phyloP scores from a whole-genome alignment of 2,113 vertebrate species.

The Ellobius talpinus region DNA sequence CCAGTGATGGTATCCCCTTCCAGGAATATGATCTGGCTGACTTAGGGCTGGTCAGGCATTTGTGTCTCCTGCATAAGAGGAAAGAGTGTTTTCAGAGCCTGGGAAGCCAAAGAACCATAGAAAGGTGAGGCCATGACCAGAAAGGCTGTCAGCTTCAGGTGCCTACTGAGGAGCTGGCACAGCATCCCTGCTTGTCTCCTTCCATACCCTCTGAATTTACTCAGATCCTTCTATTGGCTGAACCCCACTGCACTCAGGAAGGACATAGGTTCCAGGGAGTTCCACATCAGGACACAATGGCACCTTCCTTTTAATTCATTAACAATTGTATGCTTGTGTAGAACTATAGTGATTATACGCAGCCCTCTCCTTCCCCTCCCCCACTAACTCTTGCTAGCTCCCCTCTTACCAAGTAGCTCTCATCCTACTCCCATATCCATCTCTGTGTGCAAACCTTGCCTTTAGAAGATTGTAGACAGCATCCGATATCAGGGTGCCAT shows the following conservation, averaged over 20 bases:
- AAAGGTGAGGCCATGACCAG: neutral
- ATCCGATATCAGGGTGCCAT: neutral
- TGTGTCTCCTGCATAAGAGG: neutral
- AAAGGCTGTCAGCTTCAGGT: neutral
- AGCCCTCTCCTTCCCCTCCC: neutral
- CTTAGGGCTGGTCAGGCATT: neutral
- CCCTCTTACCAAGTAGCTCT: neutral
- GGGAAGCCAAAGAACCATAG: neutral
- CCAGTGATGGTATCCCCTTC: neutral
- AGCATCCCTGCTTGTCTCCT: too few species aligned
- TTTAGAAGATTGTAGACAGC: neutral
- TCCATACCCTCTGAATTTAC: neutral
- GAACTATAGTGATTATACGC: neutral
- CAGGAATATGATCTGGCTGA: neutral
- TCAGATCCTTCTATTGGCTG: neutral
- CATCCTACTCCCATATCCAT: neutral
- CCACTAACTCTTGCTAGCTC: neutral
- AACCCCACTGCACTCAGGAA: neutral
- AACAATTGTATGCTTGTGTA: too few species aligned
- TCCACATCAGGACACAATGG: neutral
- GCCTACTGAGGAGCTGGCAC: accelerated
- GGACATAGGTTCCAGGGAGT: too few species aligned
- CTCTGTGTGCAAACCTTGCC: neutral
- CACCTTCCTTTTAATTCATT: neutral
- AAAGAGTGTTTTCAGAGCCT: neutral